phyloP scores from a whole-genome alignment of 2,888 invertebrate species.

The Xanthia icteritia region DNA sequence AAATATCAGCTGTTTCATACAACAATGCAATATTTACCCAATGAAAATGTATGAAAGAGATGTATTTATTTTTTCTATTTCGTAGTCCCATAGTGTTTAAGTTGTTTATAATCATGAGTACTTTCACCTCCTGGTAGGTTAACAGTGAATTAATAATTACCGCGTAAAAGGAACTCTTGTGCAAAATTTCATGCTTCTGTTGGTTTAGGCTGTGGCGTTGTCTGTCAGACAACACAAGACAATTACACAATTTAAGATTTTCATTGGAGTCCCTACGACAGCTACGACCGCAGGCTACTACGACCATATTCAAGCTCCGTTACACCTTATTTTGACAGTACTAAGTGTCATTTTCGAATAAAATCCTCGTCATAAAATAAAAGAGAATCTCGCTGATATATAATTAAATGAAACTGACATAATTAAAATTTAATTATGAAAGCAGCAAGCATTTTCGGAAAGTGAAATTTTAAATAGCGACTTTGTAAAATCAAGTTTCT shows the following conservation, averaged over 20 bases:
- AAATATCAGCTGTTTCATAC: too few relatives aligned
- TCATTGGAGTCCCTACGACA: not conserved
- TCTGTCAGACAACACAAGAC: not conserved
- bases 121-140: too few relatives aligned
- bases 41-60: too few relatives aligned
- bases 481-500: constrained; percentile 16
- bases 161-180: too few relatives aligned
- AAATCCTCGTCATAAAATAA: constrained; percentile 22
- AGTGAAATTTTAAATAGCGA: constrained; percentile 12
- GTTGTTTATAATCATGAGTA: too few relatives aligned
- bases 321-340: not conserved
- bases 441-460: constrained; percentile 3
- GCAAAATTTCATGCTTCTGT: too few relatives aligned
- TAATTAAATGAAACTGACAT: constrained; percentile 25
- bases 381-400: not conserved
- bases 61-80: too few relatives aligned
- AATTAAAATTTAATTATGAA: constrained; percentile 47
- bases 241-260: not conserved
- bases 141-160: too few relatives aligned
- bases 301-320: not conserved
- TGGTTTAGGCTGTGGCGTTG: not conserved
- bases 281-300: not conserved
- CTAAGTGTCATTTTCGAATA: constrained; percentile 7
- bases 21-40: too few relatives aligned
- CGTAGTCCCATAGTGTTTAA: too few relatives aligned